These are phyloP conservation scores for Eutrigla gurnardus DNA, from an alignment of 2,797 vertebrate species.

Conservation along the genomic window DNA sequence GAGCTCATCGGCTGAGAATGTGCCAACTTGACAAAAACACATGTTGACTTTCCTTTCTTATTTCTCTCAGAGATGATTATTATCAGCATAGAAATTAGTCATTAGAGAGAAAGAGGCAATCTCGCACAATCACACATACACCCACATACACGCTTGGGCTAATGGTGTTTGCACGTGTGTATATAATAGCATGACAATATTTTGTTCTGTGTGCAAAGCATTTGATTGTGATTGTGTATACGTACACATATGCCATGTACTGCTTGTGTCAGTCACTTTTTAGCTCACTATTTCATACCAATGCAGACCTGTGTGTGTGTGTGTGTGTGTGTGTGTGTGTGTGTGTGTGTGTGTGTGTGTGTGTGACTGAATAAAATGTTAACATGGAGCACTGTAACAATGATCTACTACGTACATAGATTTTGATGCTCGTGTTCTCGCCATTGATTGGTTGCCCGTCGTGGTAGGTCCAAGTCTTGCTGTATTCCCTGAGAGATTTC, in stretches of 20 bases:
- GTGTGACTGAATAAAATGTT: background rate
- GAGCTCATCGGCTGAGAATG: constrained; percentile 57
- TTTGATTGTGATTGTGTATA: constrained; percentile 7
- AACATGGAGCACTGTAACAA: background rate
- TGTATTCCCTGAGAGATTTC: background rate
- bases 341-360: too few species aligned
- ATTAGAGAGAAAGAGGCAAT: constrained; percentile 58
- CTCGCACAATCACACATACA: constrained; percentile 45
- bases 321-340: too few species aligned
- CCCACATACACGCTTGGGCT: constrained; percentile 31
- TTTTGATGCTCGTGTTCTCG: background rate
- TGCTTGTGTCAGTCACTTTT: too few species aligned
- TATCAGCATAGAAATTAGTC: constrained; percentile 61
- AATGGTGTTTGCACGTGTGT: constrained; percentile 25
- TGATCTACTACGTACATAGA: background rate
- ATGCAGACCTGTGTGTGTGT: too few species aligned
- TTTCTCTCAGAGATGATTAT: constrained; percentile 60
- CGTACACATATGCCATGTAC: background rate
- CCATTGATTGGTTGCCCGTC: background rate
- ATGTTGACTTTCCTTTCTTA: constrained; percentile 54
- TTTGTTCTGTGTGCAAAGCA: constrained; percentile 8
- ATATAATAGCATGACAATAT: background rate
- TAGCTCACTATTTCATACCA: too few species aligned
- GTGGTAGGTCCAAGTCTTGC: background rate
- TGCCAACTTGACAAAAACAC: constrained; percentile 65